Evolutionary conservation across 1,140 invertebrate genomes (phyloP).

Genomic region (Zaprionus capensis): DNA sequence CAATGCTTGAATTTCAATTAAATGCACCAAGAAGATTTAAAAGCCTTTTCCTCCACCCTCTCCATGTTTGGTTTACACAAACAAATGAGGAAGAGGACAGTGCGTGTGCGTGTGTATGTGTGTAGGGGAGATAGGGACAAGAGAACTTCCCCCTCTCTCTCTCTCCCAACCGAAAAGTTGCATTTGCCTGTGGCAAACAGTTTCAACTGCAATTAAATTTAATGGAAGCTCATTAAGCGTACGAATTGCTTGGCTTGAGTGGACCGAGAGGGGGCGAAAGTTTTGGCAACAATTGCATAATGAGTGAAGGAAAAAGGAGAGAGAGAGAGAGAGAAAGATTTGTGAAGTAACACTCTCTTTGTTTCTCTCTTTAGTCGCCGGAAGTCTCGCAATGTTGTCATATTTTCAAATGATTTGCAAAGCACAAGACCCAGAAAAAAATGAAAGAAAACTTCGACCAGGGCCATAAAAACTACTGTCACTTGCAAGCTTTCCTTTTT

Average conservation of each 20-base stretch:
- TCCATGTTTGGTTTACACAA: slow-evolving; percentile 48
- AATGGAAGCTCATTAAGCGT: slow-evolving; percentile 80
- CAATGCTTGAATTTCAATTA: slow-evolving; percentile 54
- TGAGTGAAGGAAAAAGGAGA: neutral
- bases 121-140: neutral
- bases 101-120: neutral
- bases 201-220: slow-evolving; percentile 80
- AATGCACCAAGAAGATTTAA: slow-evolving; percentile 31
- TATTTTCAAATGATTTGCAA: slow-evolving; percentile 29
- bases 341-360: neutral
- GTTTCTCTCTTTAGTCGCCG: slow-evolving; percentile 21
- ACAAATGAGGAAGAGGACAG: slow-evolving; percentile 27
- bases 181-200: slow-evolving; percentile 53
- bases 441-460: slow-evolving; percentile 24
- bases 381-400: slow-evolving; percentile 60
- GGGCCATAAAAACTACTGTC: slow-evolving; percentile 43
- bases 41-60: neutral
- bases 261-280: slow-evolving; percentile 8
- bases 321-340: neutral
- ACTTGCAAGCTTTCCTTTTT: slow-evolving; percentile 46
- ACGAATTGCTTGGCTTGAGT: slow-evolving; percentile 57
- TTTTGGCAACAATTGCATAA: slow-evolving; percentile 68
- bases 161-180: slow-evolving; percentile 12
- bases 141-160: slow-evolving; percentile 1
- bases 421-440: slow-evolving; percentile 22